phyloP scores from a whole-genome alignment of 2,797 vertebrate species.

The Syngnathus rostellatus region DNA sequence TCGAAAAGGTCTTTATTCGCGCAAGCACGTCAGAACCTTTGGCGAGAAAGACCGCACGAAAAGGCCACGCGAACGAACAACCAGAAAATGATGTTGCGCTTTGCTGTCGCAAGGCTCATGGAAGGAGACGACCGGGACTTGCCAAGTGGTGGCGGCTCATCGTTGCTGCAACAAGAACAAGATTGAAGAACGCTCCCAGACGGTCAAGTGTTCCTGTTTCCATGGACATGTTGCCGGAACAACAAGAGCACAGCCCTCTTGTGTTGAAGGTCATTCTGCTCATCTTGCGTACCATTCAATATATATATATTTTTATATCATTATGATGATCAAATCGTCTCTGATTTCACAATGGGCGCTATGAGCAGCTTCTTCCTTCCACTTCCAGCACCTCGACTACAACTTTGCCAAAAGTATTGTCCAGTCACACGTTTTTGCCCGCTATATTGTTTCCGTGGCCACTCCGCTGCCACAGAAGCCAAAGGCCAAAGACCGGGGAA shows the following conservation, averaged over 20 bases:
- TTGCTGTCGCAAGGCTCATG: conserved; percentile 63
- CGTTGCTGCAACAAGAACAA: conserved; percentile 96
- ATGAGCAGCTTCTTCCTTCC: too few relatives aligned
- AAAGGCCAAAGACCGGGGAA: not conserved
- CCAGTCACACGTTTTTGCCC: not conserved
- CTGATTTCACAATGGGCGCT: too few relatives aligned
- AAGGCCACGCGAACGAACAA: not conserved
- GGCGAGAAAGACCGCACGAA: not conserved
- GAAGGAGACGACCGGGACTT: conserved; percentile 85
- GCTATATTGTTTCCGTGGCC: not conserved
- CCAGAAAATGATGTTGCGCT: not conserved
- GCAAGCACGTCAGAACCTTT: not conserved
- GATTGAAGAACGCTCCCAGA: conserved; percentile 91
- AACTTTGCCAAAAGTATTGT: too few relatives aligned
- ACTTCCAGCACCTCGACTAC: too few relatives aligned
- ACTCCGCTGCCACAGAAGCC: not conserved
- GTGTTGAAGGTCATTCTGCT: conserved; percentile 79
- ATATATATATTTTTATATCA: too few relatives aligned
- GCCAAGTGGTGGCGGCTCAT: conserved; percentile 87
- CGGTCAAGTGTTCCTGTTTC: conserved; percentile 93
- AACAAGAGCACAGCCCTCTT: conserved; percentile 83
- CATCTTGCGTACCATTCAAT: not conserved
- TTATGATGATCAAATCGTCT: too few relatives aligned
- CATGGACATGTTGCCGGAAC: conserved; percentile 93
- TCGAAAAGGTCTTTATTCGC: conserved; percentile 16